Evolutionary conservation across 2,113 vertebrate genomes (phyloP), one percentile per base, ranked within the genome.

Genomic region (Corythornis cristatus): DNA sequence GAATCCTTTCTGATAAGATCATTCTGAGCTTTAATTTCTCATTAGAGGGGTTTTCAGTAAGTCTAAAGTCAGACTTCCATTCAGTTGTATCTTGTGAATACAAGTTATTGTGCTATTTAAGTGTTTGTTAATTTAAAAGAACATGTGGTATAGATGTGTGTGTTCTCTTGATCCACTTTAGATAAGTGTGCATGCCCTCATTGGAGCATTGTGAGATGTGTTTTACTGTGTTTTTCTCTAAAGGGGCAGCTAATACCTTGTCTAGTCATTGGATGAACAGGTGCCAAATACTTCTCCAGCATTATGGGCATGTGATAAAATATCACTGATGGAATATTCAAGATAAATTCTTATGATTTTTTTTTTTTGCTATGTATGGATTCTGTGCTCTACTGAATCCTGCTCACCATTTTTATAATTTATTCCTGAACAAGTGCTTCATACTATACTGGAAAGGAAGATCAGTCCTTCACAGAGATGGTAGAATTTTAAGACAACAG

Each of bases 1-100:
- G 78, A 90, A 83, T 93, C 90, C 33, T 94, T 90, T 65, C 75
- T 0, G 94, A 97, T 97, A 95, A 58, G 78, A 97, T 97, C 96
- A 93, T 89, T 94, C 94, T 76, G 68, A 95, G 93, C 67, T 97
- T 97, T 97, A 96, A 97, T 97, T 97, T 97, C 97, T 97, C 93
- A 96, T 97, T 97, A 96, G 73, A 93, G 73, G 29, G 33, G 50
- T 93, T 95, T 93, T 96, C 94, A 92, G 26, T 94, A 95, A 97
- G 88, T 95, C 92, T 81, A 51, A 93, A 95, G 89, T 96, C 93
- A 97, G 82, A 67, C 96, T 96, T 97, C 86, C 89, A 86, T 93
- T 93, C 93, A 93, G 67, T 86, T 0, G 7, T 77, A 74, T 92
- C 89, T 94, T 93, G 89, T 97, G 97, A 97, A 97, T 97, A 94